phyloP scores from a whole-genome alignment of 2,113 vertebrate genomes.

The Rafetus swinhoei region DNA sequence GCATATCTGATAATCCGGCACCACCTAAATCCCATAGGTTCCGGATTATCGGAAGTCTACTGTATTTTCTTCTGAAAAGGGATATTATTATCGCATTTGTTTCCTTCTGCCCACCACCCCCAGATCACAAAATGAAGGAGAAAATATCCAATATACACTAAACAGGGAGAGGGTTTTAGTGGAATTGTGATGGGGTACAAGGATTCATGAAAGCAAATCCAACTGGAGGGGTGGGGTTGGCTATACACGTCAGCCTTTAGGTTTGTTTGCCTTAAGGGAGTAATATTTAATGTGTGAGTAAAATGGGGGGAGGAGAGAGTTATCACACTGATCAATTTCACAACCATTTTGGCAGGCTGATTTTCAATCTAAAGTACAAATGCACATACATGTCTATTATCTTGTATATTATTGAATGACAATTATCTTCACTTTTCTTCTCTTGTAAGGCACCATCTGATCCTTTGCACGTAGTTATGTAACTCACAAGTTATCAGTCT shows the following conservation, averaged over 20 bases:
- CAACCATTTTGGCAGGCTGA: not conserved
- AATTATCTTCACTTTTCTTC: not conserved
- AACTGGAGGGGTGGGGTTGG: not conserved
- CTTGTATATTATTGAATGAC: not conserved
- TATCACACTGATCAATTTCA: not conserved
- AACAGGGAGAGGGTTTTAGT: not conserved
- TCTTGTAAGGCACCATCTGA: rapidly evolving
- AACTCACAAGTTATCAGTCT: not conserved
- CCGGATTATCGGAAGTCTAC: too few species aligned
- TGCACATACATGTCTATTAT: rapidly evolving
- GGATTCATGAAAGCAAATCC: not conserved
- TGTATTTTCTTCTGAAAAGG: constrained; percentile 72
- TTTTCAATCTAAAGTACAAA: rapidly evolving
- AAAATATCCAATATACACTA: constrained; percentile 37
- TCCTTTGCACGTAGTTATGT: constrained; percentile 20
- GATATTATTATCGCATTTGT: constrained; percentile 70
- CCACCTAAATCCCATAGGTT: too few species aligned
- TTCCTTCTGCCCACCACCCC: constrained; percentile 58
- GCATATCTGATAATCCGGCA: too few species aligned
- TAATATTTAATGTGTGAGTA: rapidly evolving
- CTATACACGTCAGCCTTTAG: rapidly evolving
- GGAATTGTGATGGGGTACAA: not conserved
- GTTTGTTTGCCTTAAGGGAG: rapidly evolving
- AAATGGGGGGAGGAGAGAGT: not conserved
- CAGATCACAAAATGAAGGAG: constrained; percentile 52